Evolutionary conservation across 2,113 vertebrate species (phyloP).

Genomic region (Alectura lathami): DNA sequence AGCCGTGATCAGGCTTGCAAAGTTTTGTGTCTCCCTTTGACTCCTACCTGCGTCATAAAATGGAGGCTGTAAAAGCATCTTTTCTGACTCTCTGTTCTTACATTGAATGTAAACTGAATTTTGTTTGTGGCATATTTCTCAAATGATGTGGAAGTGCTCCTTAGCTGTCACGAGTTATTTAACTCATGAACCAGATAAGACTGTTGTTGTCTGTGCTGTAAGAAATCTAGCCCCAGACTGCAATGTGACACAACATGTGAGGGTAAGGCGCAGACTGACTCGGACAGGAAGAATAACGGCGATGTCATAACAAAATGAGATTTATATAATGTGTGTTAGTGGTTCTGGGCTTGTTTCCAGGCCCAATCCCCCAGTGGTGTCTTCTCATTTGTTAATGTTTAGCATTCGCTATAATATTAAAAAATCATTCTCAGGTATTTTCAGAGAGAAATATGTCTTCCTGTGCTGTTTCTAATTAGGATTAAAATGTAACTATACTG

Average conservation of each 20-base stretch:
- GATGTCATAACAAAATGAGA: neutral
- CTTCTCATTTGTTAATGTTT: neutral
- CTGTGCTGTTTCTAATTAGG: no score
- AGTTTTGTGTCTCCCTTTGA: neutral
- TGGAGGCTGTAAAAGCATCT: rapidly evolving
- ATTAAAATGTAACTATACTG: no score
- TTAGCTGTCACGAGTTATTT: neutral
- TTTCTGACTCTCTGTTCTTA: neutral
- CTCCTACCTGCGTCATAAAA: no score
- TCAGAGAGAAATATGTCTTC: no score
- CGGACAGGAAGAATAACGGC: neutral
- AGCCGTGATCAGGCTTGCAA: neutral
- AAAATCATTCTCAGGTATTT: no score
- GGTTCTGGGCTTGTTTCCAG: neutral
- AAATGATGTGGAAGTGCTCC: neutral
- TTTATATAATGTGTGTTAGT: neutral
- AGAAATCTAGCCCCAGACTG: neutral
- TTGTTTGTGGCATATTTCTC: neutral
- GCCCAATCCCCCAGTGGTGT: no score
- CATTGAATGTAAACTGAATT: neutral
- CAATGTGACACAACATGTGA: rapidly evolving
- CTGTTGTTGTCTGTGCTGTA: neutral
- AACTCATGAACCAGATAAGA: neutral
- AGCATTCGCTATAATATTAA: neutral
- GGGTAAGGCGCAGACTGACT: neutral